These are phyloP conservation scores for Atta texana DNA, from an alignment of 1,140 invertebrate genomes.

Conservation along the genomic window DNA sequence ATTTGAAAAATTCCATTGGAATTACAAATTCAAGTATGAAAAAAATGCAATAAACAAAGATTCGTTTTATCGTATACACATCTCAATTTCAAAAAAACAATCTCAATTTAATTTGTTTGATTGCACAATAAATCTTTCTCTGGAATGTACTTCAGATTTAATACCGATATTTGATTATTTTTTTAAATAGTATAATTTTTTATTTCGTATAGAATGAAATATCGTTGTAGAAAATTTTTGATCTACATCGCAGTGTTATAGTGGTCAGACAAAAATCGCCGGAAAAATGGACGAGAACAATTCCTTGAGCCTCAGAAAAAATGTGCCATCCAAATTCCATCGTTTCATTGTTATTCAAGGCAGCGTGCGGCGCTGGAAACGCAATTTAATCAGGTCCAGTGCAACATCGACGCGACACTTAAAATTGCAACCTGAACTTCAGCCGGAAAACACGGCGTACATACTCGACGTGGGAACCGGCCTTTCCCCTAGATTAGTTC, in stretches of 20 bases:
- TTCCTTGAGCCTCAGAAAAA: conserved; percentile 34
- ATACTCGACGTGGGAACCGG: conserved; percentile 37
- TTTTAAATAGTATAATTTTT: neutral
- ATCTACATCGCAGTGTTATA: neutral
- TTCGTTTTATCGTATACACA: conserved; percentile 37
- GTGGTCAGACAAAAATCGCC: conserved; percentile 21
- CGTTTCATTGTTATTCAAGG: conserved; percentile 80
- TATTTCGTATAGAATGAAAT: conserved; percentile 16
- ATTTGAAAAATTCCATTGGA: conserved; percentile 45
- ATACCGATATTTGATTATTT: neutral
- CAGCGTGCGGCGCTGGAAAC: conserved; percentile 69
- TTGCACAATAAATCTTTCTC: conserved; percentile 1
- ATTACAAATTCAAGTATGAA: conserved; percentile 38
- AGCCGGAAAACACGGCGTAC: conserved; percentile 52
- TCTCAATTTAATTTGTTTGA: conserved; percentile 29
- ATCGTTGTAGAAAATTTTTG: neutral
- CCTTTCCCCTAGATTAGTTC: conserved; percentile 71
- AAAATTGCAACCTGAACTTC: conserved; percentile 78
- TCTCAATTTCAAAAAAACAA: conserved; percentile 26
- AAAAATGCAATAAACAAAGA: conserved; percentile 41
- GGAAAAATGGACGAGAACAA: conserved; percentile 4
- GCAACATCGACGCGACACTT: conserved; percentile 74
- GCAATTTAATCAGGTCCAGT: conserved; percentile 78
- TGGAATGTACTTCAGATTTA: neutral
- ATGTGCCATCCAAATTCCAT: conserved; percentile 32